Evolutionary conservation across 2,888 invertebrate genomes (phyloP).

Genomic region (Pheosia gnoma): DNA sequence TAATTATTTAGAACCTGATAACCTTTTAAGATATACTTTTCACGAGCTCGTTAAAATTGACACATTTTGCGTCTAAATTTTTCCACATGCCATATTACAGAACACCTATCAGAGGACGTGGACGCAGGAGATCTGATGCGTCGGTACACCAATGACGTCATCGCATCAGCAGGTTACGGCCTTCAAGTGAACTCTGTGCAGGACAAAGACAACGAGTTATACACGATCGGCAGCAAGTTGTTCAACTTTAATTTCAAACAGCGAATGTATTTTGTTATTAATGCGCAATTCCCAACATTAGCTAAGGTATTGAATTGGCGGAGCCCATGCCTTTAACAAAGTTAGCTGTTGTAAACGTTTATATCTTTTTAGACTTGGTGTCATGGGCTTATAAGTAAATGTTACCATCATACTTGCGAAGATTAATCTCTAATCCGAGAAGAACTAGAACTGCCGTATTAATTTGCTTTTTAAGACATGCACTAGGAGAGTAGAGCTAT

Average conservation of each 20-base stretch:
- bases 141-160: constrained; percentile 84
- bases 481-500: constrained; percentile 59
- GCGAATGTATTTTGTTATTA: constrained; percentile 27
- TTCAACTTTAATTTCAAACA: constrained; percentile 49
- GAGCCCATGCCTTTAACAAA: no score
- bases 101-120: constrained; percentile 49
- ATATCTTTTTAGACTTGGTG: no score
- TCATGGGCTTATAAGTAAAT: no score
- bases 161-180: constrained; percentile 84
- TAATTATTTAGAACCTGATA: no score
- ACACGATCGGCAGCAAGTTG: constrained; percentile 53
- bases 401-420: no score
- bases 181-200: constrained; percentile 81
- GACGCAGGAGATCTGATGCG: constrained; percentile 77
- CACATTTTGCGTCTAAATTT: no score
- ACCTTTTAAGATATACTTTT: no score
- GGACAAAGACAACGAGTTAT: constrained; percentile 82
- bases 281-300: constrained; percentile 44
- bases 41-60: no score
- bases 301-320: constrained; percentile 44
- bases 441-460: no score
- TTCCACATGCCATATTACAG: constrained; percentile 31
- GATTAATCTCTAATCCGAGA: no score
- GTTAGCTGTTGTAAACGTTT: no score
- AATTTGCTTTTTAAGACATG: constrained; percentile 30